Base-by-base conservation (phyloP, 2,888 invertebrate genomes). In the Drosophila histrio region DNA sequence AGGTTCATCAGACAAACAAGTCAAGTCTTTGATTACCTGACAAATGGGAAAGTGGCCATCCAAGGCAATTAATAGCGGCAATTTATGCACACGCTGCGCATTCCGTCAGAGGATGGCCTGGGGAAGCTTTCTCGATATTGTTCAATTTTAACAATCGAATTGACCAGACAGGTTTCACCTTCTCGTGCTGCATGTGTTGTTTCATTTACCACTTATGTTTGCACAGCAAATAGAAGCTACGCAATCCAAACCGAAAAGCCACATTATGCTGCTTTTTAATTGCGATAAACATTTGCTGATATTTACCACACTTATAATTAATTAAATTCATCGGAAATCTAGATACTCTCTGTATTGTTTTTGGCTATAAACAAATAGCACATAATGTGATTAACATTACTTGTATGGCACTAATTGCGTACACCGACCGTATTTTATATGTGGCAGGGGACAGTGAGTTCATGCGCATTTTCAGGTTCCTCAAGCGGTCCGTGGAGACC, bases 401-500 rank as follows among this genome's bases (percentile, higher is more conserved):
- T 62, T 26, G 15, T 28, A 39, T 50, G 32, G n/a, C 26, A 34
- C 50, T 56, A 62, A 57, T 66, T 59, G 52, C 28, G 34, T 32
- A 50, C 28, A 28, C 22, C 3, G 28, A 28, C 22, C 3, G 28
- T 39, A 21, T 41, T 41, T 53, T 28, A 30, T 39, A 24, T 58
- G n/a, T 63, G 49, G 17, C 69, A 91, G 91, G 83, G 28, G 91
- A 91, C 70, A 89, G 65, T 39, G 91, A 91, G 62, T 36, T 90
- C 26, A 76, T 79, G 24, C 83, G 76, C 36, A 82, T 90, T 43
- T 66, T 79, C 5, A 91, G 91, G 72, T 91, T 91, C 66, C 71
- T 91, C 0, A 89, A 91, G 68, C 82, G 91, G 1, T 87, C 89
- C 2, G 53, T 84, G 1, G 90, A 91, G 75, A 79, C 87, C 1